Percentiles rank a stretch among this genome's conserved stretches.
Evolutionary conservation across 2,797 vertebrate genomes (phyloP).

Genomic region (Hydrolagus colliei): DNA sequence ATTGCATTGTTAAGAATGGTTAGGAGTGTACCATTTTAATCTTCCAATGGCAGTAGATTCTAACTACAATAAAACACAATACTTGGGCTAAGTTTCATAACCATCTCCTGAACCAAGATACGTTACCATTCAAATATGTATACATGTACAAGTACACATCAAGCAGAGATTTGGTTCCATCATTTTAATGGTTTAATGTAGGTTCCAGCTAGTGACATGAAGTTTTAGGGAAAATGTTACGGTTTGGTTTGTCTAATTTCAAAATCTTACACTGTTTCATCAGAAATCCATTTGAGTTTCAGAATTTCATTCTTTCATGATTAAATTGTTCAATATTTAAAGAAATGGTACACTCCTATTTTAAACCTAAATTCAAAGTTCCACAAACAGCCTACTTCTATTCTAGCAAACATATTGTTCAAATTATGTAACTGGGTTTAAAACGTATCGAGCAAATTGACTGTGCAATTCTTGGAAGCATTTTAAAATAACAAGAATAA

Average conservation of each 20-base stretch:
- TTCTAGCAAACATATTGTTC: not conserved
- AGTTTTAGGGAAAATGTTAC: too few species aligned
- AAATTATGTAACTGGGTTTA: not conserved
- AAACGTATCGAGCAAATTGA: not conserved
- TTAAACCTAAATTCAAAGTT: not conserved
- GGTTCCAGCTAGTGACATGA: too few species aligned
- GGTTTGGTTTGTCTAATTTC: too few species aligned
- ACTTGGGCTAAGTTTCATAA: too few species aligned
- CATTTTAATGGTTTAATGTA: conserved; percentile 7
- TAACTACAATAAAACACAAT: too few species aligned
- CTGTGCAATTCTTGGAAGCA: conserved; percentile 6
- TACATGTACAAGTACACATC: not conserved
- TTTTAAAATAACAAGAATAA: not conserved
- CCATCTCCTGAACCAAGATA: not conserved
- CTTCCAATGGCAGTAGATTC: too few species aligned
- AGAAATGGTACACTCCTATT: conserved; percentile 29
- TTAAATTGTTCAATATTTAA: not conserved
- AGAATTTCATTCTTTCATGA: conserved; percentile 5
- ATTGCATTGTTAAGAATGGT: not conserved
- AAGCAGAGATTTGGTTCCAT: not conserved
- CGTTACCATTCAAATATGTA: not conserved
- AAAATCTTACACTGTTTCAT: not conserved
- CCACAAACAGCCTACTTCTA: not conserved
- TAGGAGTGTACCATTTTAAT: conserved; percentile 26
- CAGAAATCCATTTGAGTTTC: not conserved